phyloP scores from a whole-genome alignment of 2,888 invertebrate genomes.

The Trichogramma evanescens region DNA sequence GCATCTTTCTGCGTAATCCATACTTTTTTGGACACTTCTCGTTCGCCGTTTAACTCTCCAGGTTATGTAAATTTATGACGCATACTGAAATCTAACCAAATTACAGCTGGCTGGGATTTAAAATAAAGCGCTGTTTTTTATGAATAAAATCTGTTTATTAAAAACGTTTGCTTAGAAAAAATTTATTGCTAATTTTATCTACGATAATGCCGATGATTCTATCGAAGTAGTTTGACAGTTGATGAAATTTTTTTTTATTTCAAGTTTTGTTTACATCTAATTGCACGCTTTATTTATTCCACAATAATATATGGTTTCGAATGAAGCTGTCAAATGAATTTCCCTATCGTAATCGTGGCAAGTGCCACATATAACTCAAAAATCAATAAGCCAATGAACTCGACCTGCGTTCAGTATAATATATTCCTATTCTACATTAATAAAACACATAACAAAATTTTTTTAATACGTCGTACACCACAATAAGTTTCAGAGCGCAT shows the following conservation, averaged over 20 bases:
- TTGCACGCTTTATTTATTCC: too few species aligned
- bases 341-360: neutral
- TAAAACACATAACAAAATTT: too few species aligned
- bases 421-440: too few species aligned
- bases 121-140: constrained; percentile 1
- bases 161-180: constrained; percentile 1
- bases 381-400: constrained; percentile 18
- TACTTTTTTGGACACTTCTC: neutral
- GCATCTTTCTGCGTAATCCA: neutral
- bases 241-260: constrained; percentile 11
- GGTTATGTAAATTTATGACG: too few species aligned
- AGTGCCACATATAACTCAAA: constrained; percentile 17
- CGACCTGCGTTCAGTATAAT: neutral
- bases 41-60: neutral
- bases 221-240: neutral
- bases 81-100: too few species aligned
- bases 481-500: too few species aligned
- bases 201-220: too few species aligned
- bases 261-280: too few species aligned
- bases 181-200: neutral
- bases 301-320: too few species aligned
- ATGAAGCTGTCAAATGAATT: neutral
- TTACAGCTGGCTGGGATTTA: neutral
- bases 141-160: constrained; percentile 6
- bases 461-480: too few species aligned